Evolutionary conservation across 2,797 vertebrate genomes (phyloP).

Genomic region (Centroberyx gerrardi): DNA sequence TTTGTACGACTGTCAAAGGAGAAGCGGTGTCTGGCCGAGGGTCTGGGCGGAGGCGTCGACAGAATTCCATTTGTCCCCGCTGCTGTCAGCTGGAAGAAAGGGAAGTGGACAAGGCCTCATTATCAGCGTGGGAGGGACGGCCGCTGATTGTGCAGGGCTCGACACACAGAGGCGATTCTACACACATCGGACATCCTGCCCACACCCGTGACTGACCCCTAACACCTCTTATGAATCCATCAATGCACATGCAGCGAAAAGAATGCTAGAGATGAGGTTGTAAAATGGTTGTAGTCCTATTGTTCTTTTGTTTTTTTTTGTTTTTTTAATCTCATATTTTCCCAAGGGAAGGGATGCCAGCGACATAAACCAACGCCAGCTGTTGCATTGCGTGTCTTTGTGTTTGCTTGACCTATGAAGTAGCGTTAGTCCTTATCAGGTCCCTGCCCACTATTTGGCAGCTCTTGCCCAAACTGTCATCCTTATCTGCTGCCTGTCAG

Average conservation of each 20-base stretch:
- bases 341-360: background rate
- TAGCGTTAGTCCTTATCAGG: conserved; percentile 44
- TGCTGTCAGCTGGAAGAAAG: conserved; percentile 82
- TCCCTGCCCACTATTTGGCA: conserved; percentile 47
- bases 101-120: conserved; percentile 74
- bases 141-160: conserved; percentile 52
- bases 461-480: conserved; percentile 55
- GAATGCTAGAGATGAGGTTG: conserved; percentile 7
- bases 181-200: conserved; percentile 78
- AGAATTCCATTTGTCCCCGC: conserved; percentile 79
- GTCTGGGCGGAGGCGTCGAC: conserved; percentile 74
- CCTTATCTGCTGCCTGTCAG: conserved; percentile 70
- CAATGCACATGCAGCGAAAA: conserved; percentile 12
- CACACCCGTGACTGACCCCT: conserved; percentile 66
- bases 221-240: conserved; percentile 55
- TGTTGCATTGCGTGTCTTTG: conserved; percentile 23
- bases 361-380: background rate
- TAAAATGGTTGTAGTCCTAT: conserved; percentile 1
- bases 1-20: conserved; percentile 81
- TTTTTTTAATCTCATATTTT: background rate
- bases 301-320: background rate
- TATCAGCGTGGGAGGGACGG: conserved; percentile 66
- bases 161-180: conserved; percentile 69
- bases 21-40: conserved; percentile 58
- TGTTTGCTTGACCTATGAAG: conserved; percentile 40